A percentile compares a stretch with the other conserved stretches of the same genome.
Conservation (phyloP, 2,888 invertebrate species). For the Leptodirus hochenwartii region DNA sequence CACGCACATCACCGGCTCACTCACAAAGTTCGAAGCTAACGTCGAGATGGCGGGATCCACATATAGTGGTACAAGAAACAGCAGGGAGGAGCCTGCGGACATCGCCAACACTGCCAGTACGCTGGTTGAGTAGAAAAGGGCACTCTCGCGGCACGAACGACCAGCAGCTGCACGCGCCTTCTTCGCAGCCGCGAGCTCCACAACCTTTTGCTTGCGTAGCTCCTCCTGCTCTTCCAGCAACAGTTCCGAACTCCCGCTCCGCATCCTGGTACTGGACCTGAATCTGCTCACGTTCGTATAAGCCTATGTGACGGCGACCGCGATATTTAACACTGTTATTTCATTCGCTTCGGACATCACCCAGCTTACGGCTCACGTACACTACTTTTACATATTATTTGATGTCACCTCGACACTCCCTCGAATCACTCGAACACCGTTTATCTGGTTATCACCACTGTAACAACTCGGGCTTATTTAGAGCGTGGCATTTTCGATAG, state of each 20-base stretch:
- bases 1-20: constrained; percentile 52
- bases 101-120: constrained; percentile 51
- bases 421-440: too few relatives aligned
- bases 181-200: constrained; percentile 32
- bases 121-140: constrained; percentile 51
- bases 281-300: too few relatives aligned
- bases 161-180: constrained; percentile 27
- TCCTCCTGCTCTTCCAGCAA: constrained; percentile 58
- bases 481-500: too few relatives aligned
- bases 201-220: constrained; percentile 41
- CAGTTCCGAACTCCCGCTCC: constrained; percentile 61
- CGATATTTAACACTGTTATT: too few relatives aligned
- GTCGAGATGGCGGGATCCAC: constrained; percentile 50
- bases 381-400: too few relatives aligned
- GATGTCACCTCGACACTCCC: too few relatives aligned
- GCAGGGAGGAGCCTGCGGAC: constrained; percentile 49
- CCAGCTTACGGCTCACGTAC: too few relatives aligned
- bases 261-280: too few relatives aligned
- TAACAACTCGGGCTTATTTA: too few relatives aligned
- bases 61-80: constrained; percentile 56
- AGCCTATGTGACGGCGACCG: too few relatives aligned
- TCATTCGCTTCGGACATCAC: too few relatives aligned
- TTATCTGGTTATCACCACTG: too few relatives aligned
- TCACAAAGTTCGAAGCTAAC: constrained; percentile 54
- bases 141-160: constrained; percentile 44